Evolutionary conservation across 2,797 vertebrate species (phyloP).

Genomic region (Hoplostethus mediterraneus): DNA sequence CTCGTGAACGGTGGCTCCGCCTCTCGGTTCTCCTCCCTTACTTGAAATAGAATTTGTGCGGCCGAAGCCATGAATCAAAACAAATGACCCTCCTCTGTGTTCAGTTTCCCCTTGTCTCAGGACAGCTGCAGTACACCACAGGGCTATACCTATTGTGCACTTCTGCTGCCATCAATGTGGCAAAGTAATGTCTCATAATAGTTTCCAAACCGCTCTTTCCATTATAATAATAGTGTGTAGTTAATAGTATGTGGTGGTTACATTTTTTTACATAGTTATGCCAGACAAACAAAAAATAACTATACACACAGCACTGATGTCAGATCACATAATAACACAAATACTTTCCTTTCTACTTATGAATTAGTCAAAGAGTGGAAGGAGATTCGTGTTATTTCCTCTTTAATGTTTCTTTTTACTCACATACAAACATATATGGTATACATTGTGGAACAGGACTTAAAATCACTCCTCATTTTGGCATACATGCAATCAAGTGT

Average conservation of each 20-base stretch:
- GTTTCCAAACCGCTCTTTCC: not conserved
- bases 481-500: no score
- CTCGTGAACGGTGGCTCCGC: constrained; percentile 65
- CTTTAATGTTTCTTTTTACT: no score
- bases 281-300: not conserved
- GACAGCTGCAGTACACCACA: constrained; percentile 13
- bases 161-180: not conserved
- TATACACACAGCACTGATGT: not conserved
- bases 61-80: constrained; percentile 24
- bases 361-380: not conserved
- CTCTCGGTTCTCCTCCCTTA: constrained; percentile 34
- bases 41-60: constrained; percentile 64
- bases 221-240: not conserved
- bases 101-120: constrained; percentile 24
- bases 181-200: not conserved
- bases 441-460: no score
- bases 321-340: not conserved
- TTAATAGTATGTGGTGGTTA: no score
- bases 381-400: no score
- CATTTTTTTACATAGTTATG: no score
- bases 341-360: not conserved
- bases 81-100: constrained; percentile 14
- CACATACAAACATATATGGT: no score
- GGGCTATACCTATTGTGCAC: not conserved
- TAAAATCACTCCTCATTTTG: no score